These are phyloP conservation scores for Stenoptilia bipunctidactyla DNA, from an alignment of 2,888 invertebrate genomes.

Conservation along the genomic window DNA sequence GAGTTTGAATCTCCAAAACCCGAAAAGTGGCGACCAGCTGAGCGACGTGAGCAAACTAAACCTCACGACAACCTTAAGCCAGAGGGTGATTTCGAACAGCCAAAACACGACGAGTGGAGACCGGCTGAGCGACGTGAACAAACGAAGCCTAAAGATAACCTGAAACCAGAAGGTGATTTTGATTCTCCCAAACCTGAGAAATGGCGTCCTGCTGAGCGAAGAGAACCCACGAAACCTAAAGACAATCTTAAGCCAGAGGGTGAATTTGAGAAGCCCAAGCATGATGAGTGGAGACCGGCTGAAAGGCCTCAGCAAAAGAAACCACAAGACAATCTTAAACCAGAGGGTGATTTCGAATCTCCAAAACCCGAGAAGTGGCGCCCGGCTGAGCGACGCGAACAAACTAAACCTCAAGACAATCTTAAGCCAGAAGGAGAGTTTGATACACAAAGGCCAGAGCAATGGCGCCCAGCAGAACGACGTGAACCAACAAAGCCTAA, in stretches of 20 bases:
- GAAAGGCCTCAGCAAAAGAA: constrained; percentile 29
- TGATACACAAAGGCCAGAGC: constrained; percentile 34
- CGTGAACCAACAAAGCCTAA: constrained; percentile 20
- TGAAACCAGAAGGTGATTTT: constrained; percentile 67
- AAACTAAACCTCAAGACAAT: constrained; percentile 49
- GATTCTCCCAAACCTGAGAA: constrained; percentile 37
- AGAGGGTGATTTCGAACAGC: constrained; percentile 60
- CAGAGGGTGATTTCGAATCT: constrained; percentile 25
- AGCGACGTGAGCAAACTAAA: constrained; percentile 38
- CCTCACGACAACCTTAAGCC: constrained; percentile 57
- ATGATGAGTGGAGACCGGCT: constrained; percentile 25
- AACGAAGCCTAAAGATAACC: constrained; percentile 55
- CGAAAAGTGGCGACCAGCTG: constrained; percentile 48
- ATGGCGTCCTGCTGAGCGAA: constrained; percentile 37
- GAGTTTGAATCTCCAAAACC: constrained; percentile 54
- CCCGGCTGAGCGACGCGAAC: constrained; percentile 42
- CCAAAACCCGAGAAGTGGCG: constrained; percentile 37
- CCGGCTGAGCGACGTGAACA: constrained; percentile 52
- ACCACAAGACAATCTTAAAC: constrained; percentile 48
- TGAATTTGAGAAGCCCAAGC: constrained; percentile 45
- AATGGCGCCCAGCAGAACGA: constrained; percentile 34
- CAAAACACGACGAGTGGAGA: constrained; percentile 40
- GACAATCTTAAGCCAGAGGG: constrained; percentile 44
- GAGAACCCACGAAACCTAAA: constrained; percentile 20
- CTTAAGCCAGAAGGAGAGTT: constrained; percentile 69